Evolutionary conservation across 2,113 vertebrate genomes (phyloP).

Genomic region (Gymnorhina tibicen): DNA sequence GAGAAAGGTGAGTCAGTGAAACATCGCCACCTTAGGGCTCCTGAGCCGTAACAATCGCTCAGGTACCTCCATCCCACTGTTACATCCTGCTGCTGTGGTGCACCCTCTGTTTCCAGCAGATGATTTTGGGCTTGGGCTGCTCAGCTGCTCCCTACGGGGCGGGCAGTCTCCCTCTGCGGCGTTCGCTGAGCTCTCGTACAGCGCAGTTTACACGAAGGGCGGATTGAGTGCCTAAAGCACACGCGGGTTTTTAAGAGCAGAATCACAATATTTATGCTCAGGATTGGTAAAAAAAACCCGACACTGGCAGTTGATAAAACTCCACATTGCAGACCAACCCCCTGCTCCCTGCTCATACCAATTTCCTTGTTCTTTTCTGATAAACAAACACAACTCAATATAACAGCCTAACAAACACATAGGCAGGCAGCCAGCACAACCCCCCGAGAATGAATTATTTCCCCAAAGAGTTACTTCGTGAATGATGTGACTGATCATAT

Average conservation of each 20-base stretch:
- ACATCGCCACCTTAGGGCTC: not conserved
- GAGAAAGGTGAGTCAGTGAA: not conserved
- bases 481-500: not conserved
- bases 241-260: not conserved
- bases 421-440: not conserved
- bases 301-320: not conserved
- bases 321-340: not conserved
- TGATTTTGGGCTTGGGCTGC: not conserved
- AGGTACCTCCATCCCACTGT: not conserved
- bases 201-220: not conserved
- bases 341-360: accelerated
- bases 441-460: not conserved
- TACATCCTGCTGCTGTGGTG: not conserved
- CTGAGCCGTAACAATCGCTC: not conserved
- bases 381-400: not conserved
- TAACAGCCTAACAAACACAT: not conserved
- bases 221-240: not conserved
- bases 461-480: not conserved
- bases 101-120: not conserved
- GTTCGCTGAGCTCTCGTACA: accelerated
- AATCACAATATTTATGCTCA: accelerated
- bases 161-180: not conserved
- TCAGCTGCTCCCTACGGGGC: not conserved
- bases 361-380: not conserved
- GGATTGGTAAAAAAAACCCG: not conserved